Base-by-base conservation (phyloP, 2,888 invertebrate species). In the Aspidiotus destructor region DNA sequence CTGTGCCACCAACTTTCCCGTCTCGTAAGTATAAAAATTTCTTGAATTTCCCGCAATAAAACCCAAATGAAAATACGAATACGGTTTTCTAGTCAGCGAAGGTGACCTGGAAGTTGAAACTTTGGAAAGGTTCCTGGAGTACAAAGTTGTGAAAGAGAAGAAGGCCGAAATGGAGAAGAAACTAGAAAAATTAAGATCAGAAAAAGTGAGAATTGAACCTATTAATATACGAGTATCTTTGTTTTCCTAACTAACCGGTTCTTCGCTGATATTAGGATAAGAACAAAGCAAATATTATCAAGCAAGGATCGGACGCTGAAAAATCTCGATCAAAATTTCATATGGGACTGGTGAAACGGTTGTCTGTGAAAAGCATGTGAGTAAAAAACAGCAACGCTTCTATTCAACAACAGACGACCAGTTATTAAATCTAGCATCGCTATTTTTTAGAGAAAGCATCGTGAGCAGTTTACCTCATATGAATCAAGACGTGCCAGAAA, bases 91-190 rank as follows among this genome's bases (percentile, higher is more conserved):
- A 73, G 73, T 73, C 63, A 73, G 81, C 42, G 84, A 85, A 28
- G 28, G 28, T 72, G 81, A 83, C 71, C 81, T 89, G n/a, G 77
- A 84, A 1, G 88, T 89, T 0, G 92, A 92, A 74, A 82, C 88
- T 0, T 77, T 95, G 61, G 89, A 91, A 16, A 85, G 86, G 73
- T 81, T 96, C 17, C 82, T 91, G 75, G 87, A 88, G 7, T 85
- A 86, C 76, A 95, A 95, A 78, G 76, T 84, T 55, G 90, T 92
- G 13, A 85, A 85, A 68, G 93, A 94, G 74, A 91, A 92, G 75
- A 84, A 86, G 57, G 75, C 84, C 0, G 94, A 95, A 77, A 79
- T 94, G 72, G 90, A 93, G 68, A 91, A 93, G 76, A 94, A 95
- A 76, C 77, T 96, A 69, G 92, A 94, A 74, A 81, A 85, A 41